Percentiles rank a stretch among this genome's conserved stretches.
These are phyloP conservation scores for Thamnophis sirtalis DNA, from an alignment of 2,113 vertebrate genomes.

Conservation along the genomic window DNA sequence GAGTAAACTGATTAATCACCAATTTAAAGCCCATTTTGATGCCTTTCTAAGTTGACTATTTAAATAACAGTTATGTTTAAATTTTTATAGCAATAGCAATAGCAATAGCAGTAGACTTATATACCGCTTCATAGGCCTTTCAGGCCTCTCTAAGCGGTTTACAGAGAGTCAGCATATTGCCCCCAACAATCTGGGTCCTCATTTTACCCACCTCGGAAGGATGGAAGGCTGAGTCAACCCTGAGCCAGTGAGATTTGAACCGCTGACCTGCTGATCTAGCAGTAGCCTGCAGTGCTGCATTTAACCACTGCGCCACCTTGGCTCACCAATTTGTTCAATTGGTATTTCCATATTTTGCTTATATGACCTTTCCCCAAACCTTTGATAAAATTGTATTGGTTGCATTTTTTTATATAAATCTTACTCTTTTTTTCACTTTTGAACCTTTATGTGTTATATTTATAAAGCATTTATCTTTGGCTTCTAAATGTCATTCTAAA, in stretches of 20 bases:
- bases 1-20: not conserved
- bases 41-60: not conserved
- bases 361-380: not conserved
- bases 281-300: too few relatives aligned
- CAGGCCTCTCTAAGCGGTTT: too few relatives aligned
- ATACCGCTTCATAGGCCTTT: too few relatives aligned
- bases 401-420: not conserved
- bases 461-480: not conserved
- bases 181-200: too few relatives aligned
- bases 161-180: too few relatives aligned
- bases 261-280: too few relatives aligned
- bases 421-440: not conserved
- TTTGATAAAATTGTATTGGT: not conserved
- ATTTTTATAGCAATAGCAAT: too few relatives aligned
- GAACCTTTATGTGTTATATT: not conserved
- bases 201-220: too few relatives aligned
- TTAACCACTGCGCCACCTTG: too few relatives aligned
- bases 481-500: not conserved
- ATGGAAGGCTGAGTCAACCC: too few relatives aligned
- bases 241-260: too few relatives aligned
- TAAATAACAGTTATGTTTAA: not conserved
- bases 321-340: not conserved
- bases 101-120: too few relatives aligned
- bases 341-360: not conserved
- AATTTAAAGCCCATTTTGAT: not conserved